phyloP scores from a whole-genome alignment of 1,140 invertebrate genomes.

The Ctenoplectra terminalis region DNA sequence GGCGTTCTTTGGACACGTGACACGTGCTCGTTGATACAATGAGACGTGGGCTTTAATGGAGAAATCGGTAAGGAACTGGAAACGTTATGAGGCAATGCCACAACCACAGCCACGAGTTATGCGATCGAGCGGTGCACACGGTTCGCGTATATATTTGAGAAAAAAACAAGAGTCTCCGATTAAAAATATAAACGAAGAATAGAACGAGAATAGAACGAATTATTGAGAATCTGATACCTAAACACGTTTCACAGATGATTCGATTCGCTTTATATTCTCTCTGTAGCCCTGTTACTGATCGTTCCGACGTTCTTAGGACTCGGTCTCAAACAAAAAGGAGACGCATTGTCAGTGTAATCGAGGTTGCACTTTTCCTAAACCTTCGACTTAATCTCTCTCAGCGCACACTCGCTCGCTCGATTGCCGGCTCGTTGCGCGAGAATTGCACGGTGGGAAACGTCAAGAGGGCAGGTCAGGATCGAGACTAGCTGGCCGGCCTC shows the following conservation, averaged over 20 bases:
- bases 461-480: constrained; percentile 57
- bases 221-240: background rate
- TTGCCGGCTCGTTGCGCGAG: background rate
- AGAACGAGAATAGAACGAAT: too few species aligned
- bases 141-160: background rate
- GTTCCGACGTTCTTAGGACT: background rate
- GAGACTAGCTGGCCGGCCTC: constrained; percentile 58
- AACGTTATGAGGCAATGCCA: constrained; percentile 13
- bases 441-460: constrained; percentile 40
- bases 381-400: background rate
- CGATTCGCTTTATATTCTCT: background rate
- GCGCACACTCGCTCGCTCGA: background rate
- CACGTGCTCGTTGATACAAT: constrained; percentile 45
- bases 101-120: too few species aligned
- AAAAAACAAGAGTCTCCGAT: background rate
- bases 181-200: background rate
- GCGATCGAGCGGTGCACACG: constrained; percentile 22
- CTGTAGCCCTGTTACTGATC: background rate
- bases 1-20: constrained; percentile 26
- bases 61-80: constrained; percentile 25
- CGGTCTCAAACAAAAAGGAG: background rate
- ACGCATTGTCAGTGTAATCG: constrained; percentile 12
- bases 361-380: constrained; percentile 16
- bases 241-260: background rate
- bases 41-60: constrained; percentile 54